Percentiles rank a stretch among this genome's conserved stretches.
Conservation (phyloP, 2,113 vertebrate species). For the Mormyrus lacerda region DNA sequence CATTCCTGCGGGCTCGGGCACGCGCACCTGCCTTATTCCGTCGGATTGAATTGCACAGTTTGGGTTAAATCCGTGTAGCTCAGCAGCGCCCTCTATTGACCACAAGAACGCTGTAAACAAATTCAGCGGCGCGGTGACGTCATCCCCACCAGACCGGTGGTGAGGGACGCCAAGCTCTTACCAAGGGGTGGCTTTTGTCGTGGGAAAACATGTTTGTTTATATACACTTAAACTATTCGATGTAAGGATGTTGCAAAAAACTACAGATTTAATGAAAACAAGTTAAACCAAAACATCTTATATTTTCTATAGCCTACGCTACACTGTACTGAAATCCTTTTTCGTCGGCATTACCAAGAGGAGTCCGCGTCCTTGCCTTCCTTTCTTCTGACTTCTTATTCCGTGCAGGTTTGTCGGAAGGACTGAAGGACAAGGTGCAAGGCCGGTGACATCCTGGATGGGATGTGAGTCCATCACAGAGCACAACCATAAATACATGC, state of each 20-base stretch:
- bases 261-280: not conserved
- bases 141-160: not conserved
- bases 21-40: not conserved
- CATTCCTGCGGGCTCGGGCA: not conserved
- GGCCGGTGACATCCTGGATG: not conserved
- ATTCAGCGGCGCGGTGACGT: conserved; percentile 39
- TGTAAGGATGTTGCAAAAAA: not conserved
- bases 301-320: not conserved
- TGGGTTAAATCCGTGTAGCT: conserved; percentile 12
- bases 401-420: not conserved
- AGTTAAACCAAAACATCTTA: not conserved
- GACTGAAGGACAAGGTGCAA: not conserved
- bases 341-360: not conserved
- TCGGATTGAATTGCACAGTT: not conserved
- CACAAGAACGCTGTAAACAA: conserved; percentile 45
- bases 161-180: not conserved
- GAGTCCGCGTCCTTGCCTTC: not conserved
- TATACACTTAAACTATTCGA: not conserved
- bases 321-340: not conserved
- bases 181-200: not conserved
- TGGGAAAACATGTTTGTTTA: not conserved
- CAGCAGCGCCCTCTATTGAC: conserved; percentile 31
- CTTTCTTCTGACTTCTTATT: not conserved
- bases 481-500: not conserved
- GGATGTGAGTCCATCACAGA: not conserved